phyloP scores from a whole-genome alignment of 2,113 vertebrate genomes.

The Campylomormyrus tamandua region DNA sequence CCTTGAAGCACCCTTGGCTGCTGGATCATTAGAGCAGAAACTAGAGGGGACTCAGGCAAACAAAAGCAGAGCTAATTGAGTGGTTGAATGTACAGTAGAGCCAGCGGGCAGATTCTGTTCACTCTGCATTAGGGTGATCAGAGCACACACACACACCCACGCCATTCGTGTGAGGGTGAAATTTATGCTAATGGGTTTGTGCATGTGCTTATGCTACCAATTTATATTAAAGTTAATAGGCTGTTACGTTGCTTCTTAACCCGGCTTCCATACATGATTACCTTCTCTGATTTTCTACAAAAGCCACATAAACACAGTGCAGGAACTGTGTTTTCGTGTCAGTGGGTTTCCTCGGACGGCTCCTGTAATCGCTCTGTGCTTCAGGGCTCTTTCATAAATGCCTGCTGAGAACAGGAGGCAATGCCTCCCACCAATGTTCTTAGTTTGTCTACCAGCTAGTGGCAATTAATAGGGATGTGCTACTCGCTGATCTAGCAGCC shows the following conservation, averaged over 20 bases:
- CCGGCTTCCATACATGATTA: slow-evolving; percentile 98
- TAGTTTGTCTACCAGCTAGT: slow-evolving; percentile 31
- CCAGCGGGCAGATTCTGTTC: slow-evolving; percentile 37
- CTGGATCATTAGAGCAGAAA: slow-evolving; percentile 11
- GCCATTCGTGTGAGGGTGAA: slow-evolving; percentile 80
- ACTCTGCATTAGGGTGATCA: slow-evolving; percentile 57
- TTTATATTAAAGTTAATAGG: slow-evolving; percentile 99
- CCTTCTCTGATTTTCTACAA: slow-evolving; percentile 97
- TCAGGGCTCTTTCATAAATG: slow-evolving; percentile 55
- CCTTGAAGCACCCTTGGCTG: not conserved
- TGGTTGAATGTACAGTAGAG: slow-evolving; percentile 35
- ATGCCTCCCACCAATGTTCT: slow-evolving; percentile 21
- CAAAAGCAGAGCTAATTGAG: slow-evolving; percentile 57
- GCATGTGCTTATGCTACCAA: slow-evolving; percentile 99
- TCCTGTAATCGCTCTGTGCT: slow-evolving; percentile 59
- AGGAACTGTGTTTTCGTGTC: slow-evolving; percentile 85
- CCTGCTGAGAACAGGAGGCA: slow-evolving; percentile 38
- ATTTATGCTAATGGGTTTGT: slow-evolving; percentile 97
- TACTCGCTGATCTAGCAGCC: not conserved
- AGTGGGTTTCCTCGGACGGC: slow-evolving; percentile 73
- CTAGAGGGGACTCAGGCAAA: slow-evolving; percentile 15
- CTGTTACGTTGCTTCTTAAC: slow-evolving; percentile 99
- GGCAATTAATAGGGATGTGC: slow-evolving; percentile 32
- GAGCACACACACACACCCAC: not conserved
- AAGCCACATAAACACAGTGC: slow-evolving; percentile 80